Conservation (phyloP, 2,888 invertebrate genomes). For the Cephus pulcher region DNA sequence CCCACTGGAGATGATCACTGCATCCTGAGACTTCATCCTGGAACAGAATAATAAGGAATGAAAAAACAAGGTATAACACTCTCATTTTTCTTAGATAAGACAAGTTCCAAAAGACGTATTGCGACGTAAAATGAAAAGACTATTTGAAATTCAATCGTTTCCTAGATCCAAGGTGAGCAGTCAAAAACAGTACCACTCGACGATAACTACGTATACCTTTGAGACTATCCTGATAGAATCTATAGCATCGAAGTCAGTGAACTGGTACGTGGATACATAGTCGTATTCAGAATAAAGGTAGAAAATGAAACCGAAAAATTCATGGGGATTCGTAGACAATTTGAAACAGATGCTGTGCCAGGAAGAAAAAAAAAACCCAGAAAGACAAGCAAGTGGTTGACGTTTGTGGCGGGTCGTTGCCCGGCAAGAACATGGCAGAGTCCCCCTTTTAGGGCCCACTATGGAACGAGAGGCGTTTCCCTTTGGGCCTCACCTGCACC, state of each 20-base stretch:
- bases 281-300: not conserved
- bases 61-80: not conserved
- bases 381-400: constrained; percentile 7
- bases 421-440: constrained; percentile 35
- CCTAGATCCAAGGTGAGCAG: not conserved
- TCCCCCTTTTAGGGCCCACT: constrained; percentile 22
- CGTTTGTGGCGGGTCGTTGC: constrained; percentile 43
- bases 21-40: not conserved
- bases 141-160: not conserved
- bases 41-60: not conserved
- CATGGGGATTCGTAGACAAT: not conserved
- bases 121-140: not conserved
- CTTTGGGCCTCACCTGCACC: constrained; percentile 60
- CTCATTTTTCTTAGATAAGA: not conserved
- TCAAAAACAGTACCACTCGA: not conserved
- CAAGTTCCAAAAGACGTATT: not conserved
- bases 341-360: not conserved
- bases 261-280: not conserved
- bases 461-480: constrained; percentile 19
- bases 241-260: not conserved
- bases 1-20: not conserved
- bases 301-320: not conserved
- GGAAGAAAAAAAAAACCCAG: not conserved
- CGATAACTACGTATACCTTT: not conserved
- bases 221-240: not conserved